Percentiles rank a stretch among this genome's conserved stretches.
These are phyloP conservation scores for Rynchops niger DNA, from an alignment of 2,113 vertebrate genomes.

Conservation along the genomic window DNA sequence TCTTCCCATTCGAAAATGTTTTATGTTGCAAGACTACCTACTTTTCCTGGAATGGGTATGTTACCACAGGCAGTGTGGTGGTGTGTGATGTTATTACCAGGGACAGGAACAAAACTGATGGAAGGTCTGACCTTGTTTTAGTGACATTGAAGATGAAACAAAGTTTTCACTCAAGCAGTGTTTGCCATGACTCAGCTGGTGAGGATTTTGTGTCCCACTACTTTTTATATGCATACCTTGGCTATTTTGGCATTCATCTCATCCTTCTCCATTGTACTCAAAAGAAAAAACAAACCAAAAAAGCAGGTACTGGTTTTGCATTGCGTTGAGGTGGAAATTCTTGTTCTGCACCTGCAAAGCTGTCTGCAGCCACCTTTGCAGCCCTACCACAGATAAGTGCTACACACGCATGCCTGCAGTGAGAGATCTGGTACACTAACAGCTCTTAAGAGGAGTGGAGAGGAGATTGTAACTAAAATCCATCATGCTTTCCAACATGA, in stretches of 20 bases:
- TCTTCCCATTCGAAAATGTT: background rate
- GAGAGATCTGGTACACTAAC: background rate
- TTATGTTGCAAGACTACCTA: background rate
- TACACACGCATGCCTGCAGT: background rate
- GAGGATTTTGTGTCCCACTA: background rate
- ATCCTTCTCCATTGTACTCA: background rate
- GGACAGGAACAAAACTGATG: background rate
- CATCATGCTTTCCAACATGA: background rate
- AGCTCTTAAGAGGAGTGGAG: background rate
- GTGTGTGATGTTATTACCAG: background rate
- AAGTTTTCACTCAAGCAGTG: background rate
- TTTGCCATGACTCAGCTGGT: background rate
- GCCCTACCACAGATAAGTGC: fast-evolving
- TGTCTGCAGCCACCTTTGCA: background rate
- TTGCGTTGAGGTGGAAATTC: background rate
- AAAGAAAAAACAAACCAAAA: background rate
- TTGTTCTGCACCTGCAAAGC: background rate
- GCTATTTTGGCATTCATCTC: background rate
- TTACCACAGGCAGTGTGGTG: background rate
- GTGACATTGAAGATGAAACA: background rate
- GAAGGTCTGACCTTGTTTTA: background rate
- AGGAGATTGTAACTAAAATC: background rate
- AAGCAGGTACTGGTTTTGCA: background rate
- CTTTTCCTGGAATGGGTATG: background rate
- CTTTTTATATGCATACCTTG: background rate